phyloP scores from a whole-genome alignment of 2,888 invertebrate species.

The Ashinkailepas kermadecensis region DNA sequence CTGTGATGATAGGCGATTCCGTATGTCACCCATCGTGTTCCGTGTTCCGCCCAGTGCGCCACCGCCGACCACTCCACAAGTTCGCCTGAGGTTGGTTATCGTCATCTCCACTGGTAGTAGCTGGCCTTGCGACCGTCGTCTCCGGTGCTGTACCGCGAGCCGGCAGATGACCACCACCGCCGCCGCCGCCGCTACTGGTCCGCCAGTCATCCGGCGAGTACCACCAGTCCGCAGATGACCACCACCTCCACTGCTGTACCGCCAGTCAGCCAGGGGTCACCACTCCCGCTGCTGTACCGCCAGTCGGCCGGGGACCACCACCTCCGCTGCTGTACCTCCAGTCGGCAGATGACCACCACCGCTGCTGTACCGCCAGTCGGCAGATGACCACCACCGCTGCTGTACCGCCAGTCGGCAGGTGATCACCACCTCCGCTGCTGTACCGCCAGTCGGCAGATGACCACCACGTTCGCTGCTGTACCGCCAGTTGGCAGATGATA shows the following conservation, averaged over 20 bases:
- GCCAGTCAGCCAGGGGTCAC: background rate
- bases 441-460: background rate
- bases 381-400: background rate
- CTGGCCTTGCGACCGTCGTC: too few relatives aligned
- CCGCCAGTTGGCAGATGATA: background rate
- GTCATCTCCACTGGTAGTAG: too few relatives aligned
- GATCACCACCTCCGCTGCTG: background rate
- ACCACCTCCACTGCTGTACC: background rate
- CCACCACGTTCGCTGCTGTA: too few relatives aligned
- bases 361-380: too few relatives aligned
- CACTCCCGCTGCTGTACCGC: background rate
- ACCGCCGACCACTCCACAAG: too few relatives aligned
- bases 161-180: background rate
- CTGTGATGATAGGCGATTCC: too few relatives aligned
- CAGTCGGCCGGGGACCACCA: background rate
- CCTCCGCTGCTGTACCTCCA: background rate
- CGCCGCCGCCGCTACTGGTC: background rate
- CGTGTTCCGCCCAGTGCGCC: too few relatives aligned
- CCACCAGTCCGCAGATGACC: background rate
- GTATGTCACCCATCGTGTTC: too few relatives aligned
- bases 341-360: background rate
- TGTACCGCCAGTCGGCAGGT: background rate
- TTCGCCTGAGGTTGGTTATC: too few relatives aligned
- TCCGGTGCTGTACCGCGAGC: background rate
- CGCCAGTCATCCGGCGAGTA: background rate